Base-by-base conservation (phyloP, 2,113 vertebrate genomes). In the Nibea albiflora region DNA sequence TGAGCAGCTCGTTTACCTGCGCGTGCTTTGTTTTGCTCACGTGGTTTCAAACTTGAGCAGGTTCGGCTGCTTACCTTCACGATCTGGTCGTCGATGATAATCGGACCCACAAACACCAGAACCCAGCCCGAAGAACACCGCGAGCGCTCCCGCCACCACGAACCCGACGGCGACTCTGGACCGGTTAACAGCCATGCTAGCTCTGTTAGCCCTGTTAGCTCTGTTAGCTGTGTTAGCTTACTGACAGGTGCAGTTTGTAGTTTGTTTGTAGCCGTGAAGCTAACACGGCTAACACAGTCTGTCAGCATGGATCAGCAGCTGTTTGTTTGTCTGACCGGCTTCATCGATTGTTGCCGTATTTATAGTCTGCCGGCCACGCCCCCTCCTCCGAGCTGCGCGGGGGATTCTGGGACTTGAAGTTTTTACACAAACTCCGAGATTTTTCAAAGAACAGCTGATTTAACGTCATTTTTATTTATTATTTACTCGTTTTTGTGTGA, bases 51-150 rank as follows among this genome's bases (percentile, higher is more conserved):
- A 31, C 31, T 6, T 6, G 57, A 57, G 39, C 77, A 46, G 11
- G 14, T 15, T 14, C 3, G 9, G 9, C n/a, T n/a, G 66, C 93
- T 90, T 89, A 96, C 96, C 95, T 96, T 95, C 49, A 92, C 66
- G 8, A 97, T 93, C 76, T 96, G 96, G 2, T 95, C 89, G 47
- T 90, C 76, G 83, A 97, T 69, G 53, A 97, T 78, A 57, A 88
- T 0, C 0, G 96, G 96, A 63, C 94, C 92, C 24, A 92, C 53
- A 26, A 96, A 82, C 0, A 94, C 44, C 0, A 97, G 60, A 3
- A 93, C n/a, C 35, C 1, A 79, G 62, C 49, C 96, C 96, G 8
- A 94, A 72, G 0, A 89, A 28, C 0, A 93, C 81, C 0, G 72
- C 6, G 5, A 86, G 24, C 2, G 79, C 54, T 0, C 95, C 96